phyloP scores from a whole-genome alignment of 2,888 invertebrate species.

The Platycheirus albimanus region DNA sequence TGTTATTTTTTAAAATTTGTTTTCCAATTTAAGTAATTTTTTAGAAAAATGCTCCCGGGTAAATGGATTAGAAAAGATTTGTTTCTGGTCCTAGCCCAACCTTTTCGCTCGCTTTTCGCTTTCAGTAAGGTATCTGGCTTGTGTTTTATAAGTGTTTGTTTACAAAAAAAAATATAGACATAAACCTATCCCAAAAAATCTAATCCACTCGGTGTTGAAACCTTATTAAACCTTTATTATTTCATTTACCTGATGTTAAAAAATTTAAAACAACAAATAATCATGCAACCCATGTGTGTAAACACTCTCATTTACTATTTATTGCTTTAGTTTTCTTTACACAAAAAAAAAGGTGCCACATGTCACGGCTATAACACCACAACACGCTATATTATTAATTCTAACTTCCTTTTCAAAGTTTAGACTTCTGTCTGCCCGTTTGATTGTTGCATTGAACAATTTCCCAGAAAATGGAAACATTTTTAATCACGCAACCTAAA shows the following conservation, averaged over 20 bases:
- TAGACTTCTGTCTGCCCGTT: conserved; percentile 14
- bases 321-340: background rate
- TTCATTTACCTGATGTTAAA: background rate
- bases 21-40: too few relatives aligned
- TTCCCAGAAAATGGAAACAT: conserved; percentile 21
- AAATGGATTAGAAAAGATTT: too few relatives aligned
- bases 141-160: too few relatives aligned
- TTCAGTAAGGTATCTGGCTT: too few relatives aligned
- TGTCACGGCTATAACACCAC: conserved; percentile 36
- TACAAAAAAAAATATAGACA: too few relatives aligned
- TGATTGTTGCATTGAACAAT: background rate
- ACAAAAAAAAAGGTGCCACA: conserved; percentile 21
- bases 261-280: background rate
- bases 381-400: conserved; percentile 30
- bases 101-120: too few relatives aligned
- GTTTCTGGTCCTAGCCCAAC: too few relatives aligned
- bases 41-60: too few relatives aligned
- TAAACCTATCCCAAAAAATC: too few relatives aligned
- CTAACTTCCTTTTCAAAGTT: background rate
- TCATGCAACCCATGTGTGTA: background rate
- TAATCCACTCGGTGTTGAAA: too few relatives aligned
- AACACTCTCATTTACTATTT: background rate
- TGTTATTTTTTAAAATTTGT: too few relatives aligned
- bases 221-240: too few relatives aligned
- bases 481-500: conserved; percentile 59